Conservation (phyloP, 1,140 invertebrate genomes). For the Halictus rubicundus region DNA sequence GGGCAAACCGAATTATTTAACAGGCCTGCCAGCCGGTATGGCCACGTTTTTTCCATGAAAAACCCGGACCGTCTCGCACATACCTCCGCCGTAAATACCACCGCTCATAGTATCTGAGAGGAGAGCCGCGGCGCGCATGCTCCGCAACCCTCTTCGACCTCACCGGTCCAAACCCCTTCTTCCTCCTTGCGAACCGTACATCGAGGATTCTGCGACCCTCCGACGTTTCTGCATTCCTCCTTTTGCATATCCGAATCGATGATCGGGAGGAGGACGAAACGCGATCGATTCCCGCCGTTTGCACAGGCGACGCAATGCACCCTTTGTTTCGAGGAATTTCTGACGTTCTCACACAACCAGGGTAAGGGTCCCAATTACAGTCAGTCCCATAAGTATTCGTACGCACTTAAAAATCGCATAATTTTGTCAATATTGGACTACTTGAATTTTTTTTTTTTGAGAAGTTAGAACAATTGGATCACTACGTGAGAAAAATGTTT, state of each 20-base stretch:
- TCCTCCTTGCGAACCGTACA: not conserved
- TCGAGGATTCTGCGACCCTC: conserved; percentile 36
- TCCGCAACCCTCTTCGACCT: conserved; percentile 37
- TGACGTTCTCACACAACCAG: no score
- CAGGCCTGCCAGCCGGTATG: not conserved
- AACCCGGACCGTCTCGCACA: conserved; percentile 55
- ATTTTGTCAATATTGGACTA: no score
- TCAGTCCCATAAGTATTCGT: no score
- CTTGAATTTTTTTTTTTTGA: no score
- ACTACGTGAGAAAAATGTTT: no score
- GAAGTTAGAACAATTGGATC: no score
- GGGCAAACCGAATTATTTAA: conserved; percentile 29
- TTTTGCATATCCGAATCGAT: conserved; percentile 38
- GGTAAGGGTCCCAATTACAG: no score
- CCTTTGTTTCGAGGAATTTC: not conserved
- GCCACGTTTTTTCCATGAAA: conserved; percentile 23
- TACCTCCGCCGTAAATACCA: conserved; percentile 80
- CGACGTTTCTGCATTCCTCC: conserved; percentile 1
- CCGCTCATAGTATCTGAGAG: conserved; percentile 78
- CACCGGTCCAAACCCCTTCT: conserved; percentile 33
- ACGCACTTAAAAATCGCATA: no score
- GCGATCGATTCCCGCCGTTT: conserved; percentile 23
- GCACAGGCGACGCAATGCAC: not conserved
- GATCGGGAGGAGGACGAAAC: conserved; percentile 27
- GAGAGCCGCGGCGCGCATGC: conserved; percentile 65